Evolutionary conservation across 1,140 invertebrate genomes (phyloP).

Genomic region (Oedothorax gibbosus): DNA sequence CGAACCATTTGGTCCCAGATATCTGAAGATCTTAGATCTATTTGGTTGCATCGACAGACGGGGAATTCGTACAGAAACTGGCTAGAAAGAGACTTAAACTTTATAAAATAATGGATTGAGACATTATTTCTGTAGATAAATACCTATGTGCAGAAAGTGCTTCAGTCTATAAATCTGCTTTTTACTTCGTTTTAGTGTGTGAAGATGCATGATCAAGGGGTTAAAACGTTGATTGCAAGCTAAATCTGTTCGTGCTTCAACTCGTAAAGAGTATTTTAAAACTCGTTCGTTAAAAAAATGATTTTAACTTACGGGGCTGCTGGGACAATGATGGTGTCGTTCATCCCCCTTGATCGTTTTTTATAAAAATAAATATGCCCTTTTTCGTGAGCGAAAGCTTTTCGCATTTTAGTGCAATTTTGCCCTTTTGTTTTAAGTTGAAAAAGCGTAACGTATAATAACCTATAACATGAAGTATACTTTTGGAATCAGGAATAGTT

Average conservation of each 20-base stretch:
- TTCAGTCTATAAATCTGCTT: background rate
- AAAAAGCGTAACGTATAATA: no score
- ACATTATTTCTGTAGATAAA: background rate
- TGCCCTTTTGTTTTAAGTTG: no score
- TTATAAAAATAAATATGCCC: no score
- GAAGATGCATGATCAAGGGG: background rate
- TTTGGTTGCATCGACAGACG: constrained; percentile 31
- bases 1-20: constrained; percentile 37
- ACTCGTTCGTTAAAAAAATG: no score
- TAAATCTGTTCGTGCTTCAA: background rate
- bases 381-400: no score
- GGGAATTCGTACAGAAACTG: constrained; percentile 57
- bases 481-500: no score
- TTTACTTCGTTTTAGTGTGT: background rate
- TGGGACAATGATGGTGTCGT: no score
- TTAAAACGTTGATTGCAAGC: background rate
- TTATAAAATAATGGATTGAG: background rate
- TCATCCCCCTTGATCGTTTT: no score
- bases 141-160: background rate
- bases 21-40: background rate
- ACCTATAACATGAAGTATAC: no score
- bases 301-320: no score
- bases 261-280: no score
- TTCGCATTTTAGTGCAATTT: no score
- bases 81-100: background rate